phyloP scores from a whole-genome alignment of 2,797 vertebrate species.

The Gambusia yucatana region DNA sequence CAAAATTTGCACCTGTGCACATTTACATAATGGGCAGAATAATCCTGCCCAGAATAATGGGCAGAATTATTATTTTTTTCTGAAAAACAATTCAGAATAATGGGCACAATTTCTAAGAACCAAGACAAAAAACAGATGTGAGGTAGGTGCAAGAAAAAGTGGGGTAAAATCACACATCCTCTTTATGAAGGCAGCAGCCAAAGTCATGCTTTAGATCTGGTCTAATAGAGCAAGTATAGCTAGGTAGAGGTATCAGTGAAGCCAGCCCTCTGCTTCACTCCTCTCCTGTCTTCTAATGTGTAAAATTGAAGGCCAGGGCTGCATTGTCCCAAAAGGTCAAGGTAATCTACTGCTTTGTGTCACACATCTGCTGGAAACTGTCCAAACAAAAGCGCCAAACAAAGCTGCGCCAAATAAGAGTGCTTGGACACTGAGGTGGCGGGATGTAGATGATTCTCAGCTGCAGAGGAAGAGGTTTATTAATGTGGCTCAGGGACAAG shows the following conservation, averaged over 20 bases:
- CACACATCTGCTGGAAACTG: not conserved
- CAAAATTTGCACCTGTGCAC: too few relatives aligned
- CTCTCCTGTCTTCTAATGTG: not conserved
- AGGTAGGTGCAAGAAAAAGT: not conserved
- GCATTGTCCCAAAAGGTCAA: not conserved
- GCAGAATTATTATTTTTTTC: too few relatives aligned
- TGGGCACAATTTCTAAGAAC: not conserved
- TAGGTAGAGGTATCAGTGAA: not conserved
- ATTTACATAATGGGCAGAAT: too few relatives aligned
- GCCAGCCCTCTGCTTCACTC: not conserved
- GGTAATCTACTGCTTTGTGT: not conserved
- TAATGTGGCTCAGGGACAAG: conserved; percentile 5
- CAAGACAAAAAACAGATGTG: not conserved
- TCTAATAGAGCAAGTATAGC: not conserved
- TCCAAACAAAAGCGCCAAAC: not conserved
- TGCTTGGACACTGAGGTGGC: not conserved
- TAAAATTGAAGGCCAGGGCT: conserved; percentile 4
- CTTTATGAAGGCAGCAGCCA: not conserved
- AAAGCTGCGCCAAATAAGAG: not conserved
- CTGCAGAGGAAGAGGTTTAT: conserved; percentile 1
- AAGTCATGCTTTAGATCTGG: not conserved
- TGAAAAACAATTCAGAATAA: not conserved
- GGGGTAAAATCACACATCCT: not conserved
- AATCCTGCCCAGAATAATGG: too few relatives aligned
- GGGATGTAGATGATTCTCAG: not conserved